Evolutionary conservation across 2,113 vertebrate genomes (phyloP), one percentile per base, ranked within the genome.

Genomic region (Paracanthobrama guichenoti): DNA sequence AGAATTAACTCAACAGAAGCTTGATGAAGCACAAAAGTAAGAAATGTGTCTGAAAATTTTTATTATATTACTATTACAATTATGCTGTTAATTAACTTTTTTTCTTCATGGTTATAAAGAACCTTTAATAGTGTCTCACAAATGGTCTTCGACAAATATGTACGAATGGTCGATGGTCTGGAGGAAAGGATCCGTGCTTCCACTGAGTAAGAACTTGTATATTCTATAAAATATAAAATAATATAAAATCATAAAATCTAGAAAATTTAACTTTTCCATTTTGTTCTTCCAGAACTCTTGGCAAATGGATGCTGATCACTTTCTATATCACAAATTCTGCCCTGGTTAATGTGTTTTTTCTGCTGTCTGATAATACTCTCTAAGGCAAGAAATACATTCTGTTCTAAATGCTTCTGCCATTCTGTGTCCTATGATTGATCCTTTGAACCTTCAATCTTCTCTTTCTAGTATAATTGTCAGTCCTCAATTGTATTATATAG

Each of bases 11-110:
- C 39, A 74, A n/a, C 11, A 75, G 11, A 50, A 75, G 20, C 39
- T 83, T 4, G 42, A 62, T 48, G 71, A 64, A 75, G 81, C 81
- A 62, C 16, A 64, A 8, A 75, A 74, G 81, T 83, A 50, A 62
- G 81, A 22, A 31, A 62, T 50, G 48, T 72, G 71, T 75, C 24
- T 67, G n/a, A 55, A 75, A 48, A 50, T 3, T 46, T n/a, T 7
- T 53, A 74, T n/a, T 10, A 48, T 26, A 16, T 16, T 48, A 26
- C 24, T 24, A 50, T 75, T 53, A 28, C 24, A 75, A 53, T 18
- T 57, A 57, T 42, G 20, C 66, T 67, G 28, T 10, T 20, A 35
- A 67, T 4, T 10, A 31, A 35, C 50, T 13, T 16, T 59, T 2
- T 0, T 69, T 46, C 12, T 26, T 62, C 9, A 18, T 59, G 20